Percentiles rank a stretch among this genome's conserved stretches.
Evolutionary conservation across 2,888 invertebrate species (phyloP).

Genomic region (Diarsia mendica): DNA sequence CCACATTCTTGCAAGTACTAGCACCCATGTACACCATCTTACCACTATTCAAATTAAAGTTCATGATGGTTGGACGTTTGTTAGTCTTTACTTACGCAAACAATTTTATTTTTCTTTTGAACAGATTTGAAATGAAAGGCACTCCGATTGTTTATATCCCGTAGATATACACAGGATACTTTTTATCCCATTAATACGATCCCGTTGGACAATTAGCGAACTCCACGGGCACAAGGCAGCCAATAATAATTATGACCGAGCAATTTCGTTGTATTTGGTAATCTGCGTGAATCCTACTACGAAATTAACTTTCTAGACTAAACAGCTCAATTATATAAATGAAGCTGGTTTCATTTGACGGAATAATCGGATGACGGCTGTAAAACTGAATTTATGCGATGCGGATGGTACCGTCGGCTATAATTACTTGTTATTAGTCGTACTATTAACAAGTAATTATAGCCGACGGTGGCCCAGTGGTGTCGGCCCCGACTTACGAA

Average conservation of each 20-base stretch:
- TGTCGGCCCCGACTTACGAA: too few relatives aligned
- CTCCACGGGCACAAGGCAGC: background rate
- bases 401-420: conserved; percentile 36
- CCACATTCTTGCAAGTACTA: background rate
- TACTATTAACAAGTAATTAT: too few relatives aligned
- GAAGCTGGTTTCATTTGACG: conserved; percentile 55
- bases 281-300: background rate
- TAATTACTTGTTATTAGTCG: conserved; percentile 27
- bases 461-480: too few relatives aligned
- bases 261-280: background rate
- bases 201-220: background rate
- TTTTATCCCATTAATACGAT: background rate
- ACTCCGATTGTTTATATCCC: background rate
- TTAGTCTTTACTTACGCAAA: background rate
- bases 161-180: background rate
- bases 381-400: conserved; percentile 40
- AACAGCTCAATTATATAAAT: conserved; percentile 47
- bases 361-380: conserved; percentile 37
- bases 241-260: background rate
- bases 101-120: too few relatives aligned
- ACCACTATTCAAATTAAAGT: background rate
- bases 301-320: conserved; percentile 39
- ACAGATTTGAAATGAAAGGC: background rate
- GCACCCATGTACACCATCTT: too few relatives aligned
- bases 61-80: background rate